Evolutionary conservation across 2,113 vertebrate species (phyloP).

Genomic region (Dendrocopos noguchii): DNA sequence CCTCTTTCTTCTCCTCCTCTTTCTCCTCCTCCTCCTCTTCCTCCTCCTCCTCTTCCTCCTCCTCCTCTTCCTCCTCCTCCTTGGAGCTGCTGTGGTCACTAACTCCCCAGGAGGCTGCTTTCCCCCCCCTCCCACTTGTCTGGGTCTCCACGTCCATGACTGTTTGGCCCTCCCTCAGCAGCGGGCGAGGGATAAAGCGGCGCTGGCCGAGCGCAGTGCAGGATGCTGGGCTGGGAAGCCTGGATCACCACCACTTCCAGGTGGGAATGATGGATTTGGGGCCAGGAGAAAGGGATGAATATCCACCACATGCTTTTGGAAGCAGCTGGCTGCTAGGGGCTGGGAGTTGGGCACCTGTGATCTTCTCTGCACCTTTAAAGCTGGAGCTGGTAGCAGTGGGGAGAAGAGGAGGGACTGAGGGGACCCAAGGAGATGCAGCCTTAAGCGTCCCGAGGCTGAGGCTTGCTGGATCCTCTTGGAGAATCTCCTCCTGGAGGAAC

Average conservation of each 20-base stretch:
- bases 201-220: constrained; percentile 29
- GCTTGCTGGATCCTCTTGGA: background rate
- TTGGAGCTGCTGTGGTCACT: constrained; percentile 13
- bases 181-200: constrained; percentile 13
- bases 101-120: constrained; percentile 44
- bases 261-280: constrained; percentile 46
- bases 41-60: too few species aligned
- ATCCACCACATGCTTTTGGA: background rate
- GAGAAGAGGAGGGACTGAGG: constrained; percentile 11
- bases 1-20: background rate
- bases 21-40: background rate
- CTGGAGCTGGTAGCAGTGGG: background rate
- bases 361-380: background rate
- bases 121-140: constrained; percentile 60
- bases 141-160: constrained; percentile 36
- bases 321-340: background rate
- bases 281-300: constrained; percentile 18
- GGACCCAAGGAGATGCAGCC: background rate
- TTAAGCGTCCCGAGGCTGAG: background rate
- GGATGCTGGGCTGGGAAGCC: constrained; percentile 1
- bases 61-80: background rate
- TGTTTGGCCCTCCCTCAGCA: constrained; percentile 53
- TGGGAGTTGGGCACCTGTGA: background rate
- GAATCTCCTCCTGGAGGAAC: background rate
- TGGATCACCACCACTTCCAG: constrained; percentile 19